These are phyloP conservation scores for Pogoniulus pusillus DNA, from an alignment of 2,797 vertebrate genomes.

Conservation along the genomic window DNA sequence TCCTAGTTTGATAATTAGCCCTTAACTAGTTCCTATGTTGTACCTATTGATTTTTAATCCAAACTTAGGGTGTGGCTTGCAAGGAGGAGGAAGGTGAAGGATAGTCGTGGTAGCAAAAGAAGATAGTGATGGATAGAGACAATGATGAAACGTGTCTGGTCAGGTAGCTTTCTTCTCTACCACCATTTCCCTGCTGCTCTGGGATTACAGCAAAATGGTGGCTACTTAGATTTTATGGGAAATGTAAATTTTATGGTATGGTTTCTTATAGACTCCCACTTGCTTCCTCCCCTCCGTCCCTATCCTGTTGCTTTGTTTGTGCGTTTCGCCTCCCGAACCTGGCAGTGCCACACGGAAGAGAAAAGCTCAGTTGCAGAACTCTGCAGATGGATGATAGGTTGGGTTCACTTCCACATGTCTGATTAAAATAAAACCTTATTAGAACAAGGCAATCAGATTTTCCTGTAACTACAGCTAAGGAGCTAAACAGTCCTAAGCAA, in stretches of 20 bases:
- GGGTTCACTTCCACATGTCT: background rate
- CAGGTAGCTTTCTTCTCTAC: slow-evolving; percentile 56
- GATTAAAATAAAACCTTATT: background rate
- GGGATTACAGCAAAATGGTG: slow-evolving; percentile 77
- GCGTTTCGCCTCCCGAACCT: slow-evolving; percentile 8
- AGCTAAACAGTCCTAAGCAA: background rate
- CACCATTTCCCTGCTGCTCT: slow-evolving; percentile 74
- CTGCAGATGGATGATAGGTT: background rate
- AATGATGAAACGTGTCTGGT: slow-evolving; percentile 69
- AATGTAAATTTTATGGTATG: slow-evolving; percentile 74
- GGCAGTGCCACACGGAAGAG: background rate
- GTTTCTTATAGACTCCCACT: slow-evolving; percentile 57
- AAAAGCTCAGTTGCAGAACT: slow-evolving; percentile 8
- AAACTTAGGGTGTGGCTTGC: background rate
- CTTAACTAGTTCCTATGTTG: background rate
- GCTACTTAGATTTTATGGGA: slow-evolving; percentile 75
- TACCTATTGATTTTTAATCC: background rate
- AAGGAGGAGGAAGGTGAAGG: slow-evolving; percentile 37
- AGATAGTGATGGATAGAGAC: slow-evolving; percentile 66
- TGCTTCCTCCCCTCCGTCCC: slow-evolving; percentile 22
- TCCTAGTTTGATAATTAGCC: slow-evolving; percentile 25
- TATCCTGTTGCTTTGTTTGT: slow-evolving; percentile 18
- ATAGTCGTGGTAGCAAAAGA: slow-evolving; percentile 27
- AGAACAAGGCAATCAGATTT: background rate
- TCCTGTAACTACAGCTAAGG: background rate